Percentiles rank a stretch among this genome's conserved stretches.
These are phyloP conservation scores for Propithecus coquereli DNA, from an alignment of 2,113 vertebrate genomes.

Conservation along the genomic window DNA sequence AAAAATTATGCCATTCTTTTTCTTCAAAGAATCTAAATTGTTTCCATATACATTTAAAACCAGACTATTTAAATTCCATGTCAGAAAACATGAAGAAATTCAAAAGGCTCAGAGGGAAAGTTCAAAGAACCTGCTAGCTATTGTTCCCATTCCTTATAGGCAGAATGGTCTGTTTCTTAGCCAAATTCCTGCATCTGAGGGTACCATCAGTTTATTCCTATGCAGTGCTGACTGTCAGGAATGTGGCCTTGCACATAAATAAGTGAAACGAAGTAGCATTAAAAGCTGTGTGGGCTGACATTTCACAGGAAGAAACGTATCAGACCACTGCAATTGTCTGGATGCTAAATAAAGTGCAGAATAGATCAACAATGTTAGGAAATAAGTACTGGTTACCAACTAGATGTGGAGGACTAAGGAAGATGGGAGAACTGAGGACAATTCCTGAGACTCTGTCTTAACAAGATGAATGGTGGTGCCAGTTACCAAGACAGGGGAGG, in stretches of 20 bases:
- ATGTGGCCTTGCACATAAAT: neutral
- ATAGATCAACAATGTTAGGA: neutral
- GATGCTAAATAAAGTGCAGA: neutral
- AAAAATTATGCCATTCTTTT: neutral
- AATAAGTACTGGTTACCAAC: neutral
- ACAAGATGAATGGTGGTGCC: neutral
- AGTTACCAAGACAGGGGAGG: neutral
- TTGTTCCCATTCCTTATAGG: neutral
- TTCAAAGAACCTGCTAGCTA: neutral
- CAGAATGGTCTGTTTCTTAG: neutral
- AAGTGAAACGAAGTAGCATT: neutral
- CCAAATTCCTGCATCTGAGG: neutral
- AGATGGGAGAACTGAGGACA: neutral
- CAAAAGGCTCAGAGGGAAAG: neutral
- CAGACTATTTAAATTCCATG: neutral
- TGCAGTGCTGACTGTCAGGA: neutral
- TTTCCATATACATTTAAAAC: neutral
- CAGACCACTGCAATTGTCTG: neutral
- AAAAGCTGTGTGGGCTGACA: neutral
- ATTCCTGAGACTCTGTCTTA: neutral
- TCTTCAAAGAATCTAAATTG: neutral
- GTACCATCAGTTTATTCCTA: neutral
- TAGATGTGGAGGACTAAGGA: neutral
- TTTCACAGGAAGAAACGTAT: neutral
- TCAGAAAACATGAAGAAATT: neutral